Percentiles rank a stretch among this genome's conserved stretches.
phyloP scores from a whole-genome alignment of 1,140 invertebrate species.

The Asobara japonica region DNA sequence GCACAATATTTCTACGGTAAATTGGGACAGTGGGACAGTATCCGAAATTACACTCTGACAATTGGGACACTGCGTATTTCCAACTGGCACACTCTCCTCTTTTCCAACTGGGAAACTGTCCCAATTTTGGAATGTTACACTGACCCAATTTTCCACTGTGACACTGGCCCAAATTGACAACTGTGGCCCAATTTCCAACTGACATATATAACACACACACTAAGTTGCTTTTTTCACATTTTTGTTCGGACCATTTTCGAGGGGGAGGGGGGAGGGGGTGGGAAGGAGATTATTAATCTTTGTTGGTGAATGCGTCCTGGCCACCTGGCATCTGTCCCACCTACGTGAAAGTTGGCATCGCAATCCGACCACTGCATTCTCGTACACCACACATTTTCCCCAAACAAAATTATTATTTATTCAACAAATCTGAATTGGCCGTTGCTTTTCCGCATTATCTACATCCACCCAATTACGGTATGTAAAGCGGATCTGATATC shows the following conservation, averaged over 20 bases:
- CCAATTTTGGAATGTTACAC: too few species aligned
- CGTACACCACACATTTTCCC: conserved; percentile 25
- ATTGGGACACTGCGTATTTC: too few species aligned
- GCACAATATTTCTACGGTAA: too few species aligned
- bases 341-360: conserved; percentile 35
- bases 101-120: too few species aligned
- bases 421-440: background rate
- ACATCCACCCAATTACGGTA: background rate
- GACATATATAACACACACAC: background rate
- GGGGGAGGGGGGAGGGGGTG: background rate
- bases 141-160: too few species aligned
- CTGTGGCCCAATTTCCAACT: background rate
- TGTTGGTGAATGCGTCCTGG: conserved; percentile 7
- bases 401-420: conserved; percentile 23
- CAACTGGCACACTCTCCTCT: too few species aligned
- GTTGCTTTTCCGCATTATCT: background rate
- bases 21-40: too few species aligned
- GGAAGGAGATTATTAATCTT: background rate
- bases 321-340: conserved; percentile 33
- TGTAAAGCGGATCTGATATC: background rate
- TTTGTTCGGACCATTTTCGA: background rate
- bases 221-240: background rate
- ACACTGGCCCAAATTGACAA: too few species aligned
- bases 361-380: conserved; percentile 18
- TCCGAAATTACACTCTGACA: too few species aligned